These are phyloP conservation scores for Diarsia mendica DNA, from an alignment of 2,888 invertebrate species.

Conservation along the genomic window DNA sequence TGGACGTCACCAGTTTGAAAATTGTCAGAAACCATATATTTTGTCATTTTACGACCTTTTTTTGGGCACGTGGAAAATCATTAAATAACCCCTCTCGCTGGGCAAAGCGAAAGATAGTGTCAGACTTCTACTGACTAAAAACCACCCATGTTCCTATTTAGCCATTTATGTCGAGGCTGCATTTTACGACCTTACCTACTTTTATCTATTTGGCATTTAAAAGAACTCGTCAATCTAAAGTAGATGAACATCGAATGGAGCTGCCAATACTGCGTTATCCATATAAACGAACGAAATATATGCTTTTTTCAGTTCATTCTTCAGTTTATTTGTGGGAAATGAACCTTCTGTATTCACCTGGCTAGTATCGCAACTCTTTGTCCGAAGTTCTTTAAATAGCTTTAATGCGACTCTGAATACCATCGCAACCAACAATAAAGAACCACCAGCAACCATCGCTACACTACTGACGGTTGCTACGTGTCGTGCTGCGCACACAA, in stretches of 20 bases:
- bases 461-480: not conserved
- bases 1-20: not conserved
- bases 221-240: not conserved
- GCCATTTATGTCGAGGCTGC: no score
- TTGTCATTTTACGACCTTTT: not conserved
- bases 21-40: not conserved
- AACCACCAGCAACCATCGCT: slow-evolving; percentile 5
- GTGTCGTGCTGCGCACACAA: slow-evolving; percentile 13
- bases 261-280: not conserved
- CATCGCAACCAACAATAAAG: slow-evolving; percentile 14
- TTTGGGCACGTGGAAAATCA: no score
- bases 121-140: no score
- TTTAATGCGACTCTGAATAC: slow-evolving; percentile 50
- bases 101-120: no score
- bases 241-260: not conserved
- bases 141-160: no score
- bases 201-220: not conserved
- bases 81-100: no score
- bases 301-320: not conserved
- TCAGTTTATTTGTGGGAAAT: not conserved
- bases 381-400: slow-evolving; percentile 59
- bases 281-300: not conserved
- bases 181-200: not conserved
- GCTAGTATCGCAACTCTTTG: slow-evolving; percentile 38
- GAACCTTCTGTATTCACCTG: slow-evolving; percentile 8